Conservation (phyloP, 2,888 invertebrate genomes). For the Dryomyza anilis region DNA sequence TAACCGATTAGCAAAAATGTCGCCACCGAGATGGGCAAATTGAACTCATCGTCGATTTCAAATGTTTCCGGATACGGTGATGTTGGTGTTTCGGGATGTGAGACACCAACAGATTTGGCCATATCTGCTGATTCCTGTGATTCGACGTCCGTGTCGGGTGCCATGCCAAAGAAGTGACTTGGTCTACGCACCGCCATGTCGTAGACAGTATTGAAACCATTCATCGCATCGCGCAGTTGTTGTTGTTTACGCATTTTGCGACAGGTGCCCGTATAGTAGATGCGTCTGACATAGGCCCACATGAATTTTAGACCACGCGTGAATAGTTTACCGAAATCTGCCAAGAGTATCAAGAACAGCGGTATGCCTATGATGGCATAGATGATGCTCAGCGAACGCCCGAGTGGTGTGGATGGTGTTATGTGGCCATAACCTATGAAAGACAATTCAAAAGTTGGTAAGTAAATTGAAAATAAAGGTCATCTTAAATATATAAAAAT, state of each 20-base stretch:
- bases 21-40: slow-evolving; percentile 89
- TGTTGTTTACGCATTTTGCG: slow-evolving; percentile 75
- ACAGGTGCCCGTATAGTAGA: slow-evolving; percentile 87
- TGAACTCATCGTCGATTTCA: slow-evolving; percentile 91
- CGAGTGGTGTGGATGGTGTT: slow-evolving; percentile 85
- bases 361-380: slow-evolving; percentile 97
- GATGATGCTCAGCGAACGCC: slow-evolving; percentile 85
- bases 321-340: slow-evolving; percentile 93
- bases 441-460: too few relatives aligned
- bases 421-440: slow-evolving; percentile 96
- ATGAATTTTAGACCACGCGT: slow-evolving; percentile 88
- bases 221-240: slow-evolving; percentile 82
- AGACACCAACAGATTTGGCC: slow-evolving; percentile 47
- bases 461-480: not conserved
- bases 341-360: slow-evolving; percentile 89
- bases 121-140: slow-evolving; percentile 47
- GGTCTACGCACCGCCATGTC: slow-evolving; percentile 79
- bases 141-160: slow-evolving; percentile 63
- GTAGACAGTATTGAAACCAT: slow-evolving; percentile 80
- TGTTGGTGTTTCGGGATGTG: slow-evolving; percentile 67
- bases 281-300: slow-evolving; percentile 82
- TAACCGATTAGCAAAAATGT: slow-evolving; percentile 82
- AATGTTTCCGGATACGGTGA: slow-evolving; percentile 79
- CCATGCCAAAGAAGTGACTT: slow-evolving; percentile 69
- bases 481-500: not conserved